These are phyloP conservation scores for Balanococcus diminutus DNA, from an alignment of 2,888 invertebrate species.

Conservation along the genomic window DNA sequence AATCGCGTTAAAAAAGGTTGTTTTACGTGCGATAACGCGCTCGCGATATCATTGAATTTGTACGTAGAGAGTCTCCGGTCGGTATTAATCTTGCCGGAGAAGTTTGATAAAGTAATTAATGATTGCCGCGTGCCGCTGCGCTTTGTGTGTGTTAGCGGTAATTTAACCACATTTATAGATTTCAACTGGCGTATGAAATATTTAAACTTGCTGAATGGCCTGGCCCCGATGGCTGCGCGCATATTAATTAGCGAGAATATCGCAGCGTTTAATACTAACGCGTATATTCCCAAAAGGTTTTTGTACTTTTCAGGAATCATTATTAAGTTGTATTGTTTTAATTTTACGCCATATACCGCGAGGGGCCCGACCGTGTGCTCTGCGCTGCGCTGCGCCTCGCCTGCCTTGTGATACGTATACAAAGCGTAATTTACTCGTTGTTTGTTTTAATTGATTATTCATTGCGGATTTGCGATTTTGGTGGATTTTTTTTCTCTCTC, in stretches of 20 bases:
- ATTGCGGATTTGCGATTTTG: conserved; percentile 31
- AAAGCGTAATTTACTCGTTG: conserved; percentile 35
- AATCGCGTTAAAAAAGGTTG: too few relatives aligned
- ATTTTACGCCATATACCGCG: neutral
- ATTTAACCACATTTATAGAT: conserved; percentile 44
- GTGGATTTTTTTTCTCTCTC: neutral
- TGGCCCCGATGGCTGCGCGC: conserved; percentile 36
- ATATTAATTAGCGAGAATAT: conserved; percentile 42
- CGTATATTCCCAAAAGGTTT: conserved; percentile 43
- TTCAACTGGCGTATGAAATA: conserved; percentile 42
- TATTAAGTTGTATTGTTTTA: conserved; percentile 36
- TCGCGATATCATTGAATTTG: conserved; percentile 6
- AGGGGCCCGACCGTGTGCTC: neutral
- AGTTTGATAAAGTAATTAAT: conserved; percentile 44
- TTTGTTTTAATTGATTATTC: conserved; percentile 44
- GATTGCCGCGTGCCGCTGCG: conserved; percentile 35
- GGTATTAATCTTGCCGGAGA: conserved; percentile 45
- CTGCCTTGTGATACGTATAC: conserved; percentile 26
- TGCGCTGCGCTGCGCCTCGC: neutral
- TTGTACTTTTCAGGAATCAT: conserved; percentile 39
- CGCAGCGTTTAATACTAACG: conserved; percentile 40
- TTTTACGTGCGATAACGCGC: neutral
- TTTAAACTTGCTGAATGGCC: conserved; percentile 42
- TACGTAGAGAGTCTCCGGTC: conserved; percentile 15
- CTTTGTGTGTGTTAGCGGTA: conserved; percentile 40